phyloP scores from a whole-genome alignment of 2,113 vertebrate species.

The Sorex fumeus region DNA sequence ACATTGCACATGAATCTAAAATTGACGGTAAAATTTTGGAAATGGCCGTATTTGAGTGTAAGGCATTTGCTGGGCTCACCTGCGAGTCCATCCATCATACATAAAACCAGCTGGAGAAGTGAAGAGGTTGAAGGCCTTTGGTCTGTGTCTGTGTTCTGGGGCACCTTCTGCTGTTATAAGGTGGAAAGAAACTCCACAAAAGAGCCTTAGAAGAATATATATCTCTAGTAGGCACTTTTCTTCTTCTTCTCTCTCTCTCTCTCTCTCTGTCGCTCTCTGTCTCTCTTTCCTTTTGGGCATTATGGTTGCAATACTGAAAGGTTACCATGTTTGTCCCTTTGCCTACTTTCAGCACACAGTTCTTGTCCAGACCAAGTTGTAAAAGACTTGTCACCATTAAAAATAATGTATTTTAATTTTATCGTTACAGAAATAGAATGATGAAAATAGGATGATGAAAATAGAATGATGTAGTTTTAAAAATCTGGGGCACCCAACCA shows the following conservation, averaged over 20 bases:
- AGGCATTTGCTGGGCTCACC: neutral
- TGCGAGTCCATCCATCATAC: neutral
- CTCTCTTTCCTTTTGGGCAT: no score
- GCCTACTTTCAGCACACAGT: neutral
- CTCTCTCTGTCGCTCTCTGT: no score
- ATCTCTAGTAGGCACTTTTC: no score
- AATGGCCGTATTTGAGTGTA: neutral
- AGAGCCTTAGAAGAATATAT: neutral
- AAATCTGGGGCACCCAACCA: neutral
- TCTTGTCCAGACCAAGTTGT: neutral
- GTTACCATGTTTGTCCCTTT: no score
- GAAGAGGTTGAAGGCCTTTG: neutral
- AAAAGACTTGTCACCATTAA: neutral
- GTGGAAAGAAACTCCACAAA: neutral
- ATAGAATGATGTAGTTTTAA: neutral
- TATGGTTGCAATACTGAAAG: no score
- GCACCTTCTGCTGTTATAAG: neutral
- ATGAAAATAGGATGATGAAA: neutral
- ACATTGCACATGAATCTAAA: neutral
- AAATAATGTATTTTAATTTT: constrained; percentile 47
- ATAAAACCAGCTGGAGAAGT: neutral
- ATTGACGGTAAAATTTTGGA: neutral
- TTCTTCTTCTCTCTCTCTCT: no score
- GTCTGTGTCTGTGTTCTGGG: neutral
- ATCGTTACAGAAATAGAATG: constrained; percentile 30